Percentiles rank a stretch among this genome's conserved stretches.
phyloP scores from a whole-genome alignment of 2,888 invertebrate species.

The Selenia dentaria region DNA sequence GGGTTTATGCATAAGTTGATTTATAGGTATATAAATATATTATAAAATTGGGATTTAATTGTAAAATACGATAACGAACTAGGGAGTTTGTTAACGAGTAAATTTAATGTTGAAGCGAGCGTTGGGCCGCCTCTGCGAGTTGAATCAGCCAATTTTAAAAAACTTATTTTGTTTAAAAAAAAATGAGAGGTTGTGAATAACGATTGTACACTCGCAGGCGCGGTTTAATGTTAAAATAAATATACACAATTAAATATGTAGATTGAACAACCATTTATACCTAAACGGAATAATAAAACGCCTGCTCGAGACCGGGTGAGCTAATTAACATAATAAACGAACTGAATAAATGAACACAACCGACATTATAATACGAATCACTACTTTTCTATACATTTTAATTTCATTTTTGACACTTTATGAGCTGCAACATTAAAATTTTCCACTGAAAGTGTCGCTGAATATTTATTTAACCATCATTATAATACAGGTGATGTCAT shows the following conservation, averaged over 20 bases:
- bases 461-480: no score
- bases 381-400: neutral
- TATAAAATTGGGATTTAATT: conserved; percentile 62
- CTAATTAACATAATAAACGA: conserved; percentile 61
- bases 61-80: conserved; percentile 76
- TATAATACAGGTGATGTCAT: no score
- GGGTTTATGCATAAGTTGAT: conserved; percentile 77
- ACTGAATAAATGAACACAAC: conserved; percentile 35
- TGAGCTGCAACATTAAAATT: conserved; percentile 2
- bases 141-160: conserved; percentile 76
- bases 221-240: conserved; percentile 65
- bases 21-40: conserved; percentile 71
- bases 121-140: conserved; percentile 61
- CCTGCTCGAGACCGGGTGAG: conserved; percentile 73
- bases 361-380: neutral
- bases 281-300: conserved; percentile 52
- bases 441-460: no score
- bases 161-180: conserved; percentile 67
- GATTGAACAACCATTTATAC: conserved; percentile 63
- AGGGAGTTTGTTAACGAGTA: conserved; percentile 75
- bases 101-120: conserved; percentile 54
- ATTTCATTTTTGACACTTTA: neutral
- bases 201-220: conserved; percentile 61
- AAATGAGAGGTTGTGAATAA: conserved; percentile 74
- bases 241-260: conserved; percentile 66